Percentiles rank a stretch among this genome's conserved stretches.
Evolutionary conservation across 2,113 vertebrate genomes (phyloP).

Genomic region (Myxocyprinus asiaticus): DNA sequence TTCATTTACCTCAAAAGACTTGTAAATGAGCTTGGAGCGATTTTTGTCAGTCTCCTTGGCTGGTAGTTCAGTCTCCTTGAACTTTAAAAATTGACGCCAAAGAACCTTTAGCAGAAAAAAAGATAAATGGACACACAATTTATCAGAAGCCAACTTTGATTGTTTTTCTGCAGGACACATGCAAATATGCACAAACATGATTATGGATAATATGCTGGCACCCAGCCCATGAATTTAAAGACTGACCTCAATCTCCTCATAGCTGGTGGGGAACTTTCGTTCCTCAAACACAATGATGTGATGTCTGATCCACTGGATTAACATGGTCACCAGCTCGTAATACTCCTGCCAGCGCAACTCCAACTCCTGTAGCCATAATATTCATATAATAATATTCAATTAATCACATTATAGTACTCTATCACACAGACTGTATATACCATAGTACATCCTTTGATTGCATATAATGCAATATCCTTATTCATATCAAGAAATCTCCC

Average conservation of each 20-base stretch:
- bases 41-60: slow-evolving; percentile 94
- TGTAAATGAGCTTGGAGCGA: slow-evolving; percentile 88
- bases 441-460: too few relatives aligned
- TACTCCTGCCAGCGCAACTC: slow-evolving; percentile 96
- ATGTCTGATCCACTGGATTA: slow-evolving; percentile 91
- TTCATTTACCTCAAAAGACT: slow-evolving; percentile 81
- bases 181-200: too few relatives aligned
- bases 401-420: too few relatives aligned
- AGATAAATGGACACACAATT: not conserved
- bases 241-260: slow-evolving; percentile 91
- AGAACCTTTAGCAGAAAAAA: slow-evolving; percentile 75
- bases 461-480: not conserved
- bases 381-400: not conserved
- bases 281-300: slow-evolving; percentile 87
- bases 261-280: slow-evolving; percentile 86
- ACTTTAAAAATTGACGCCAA: slow-evolving; percentile 95
- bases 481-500: not conserved
- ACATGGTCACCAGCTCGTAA: slow-evolving; percentile 86
- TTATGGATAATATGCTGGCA: not conserved
- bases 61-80: slow-evolving; percentile 91
- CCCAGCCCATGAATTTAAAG: not conserved
- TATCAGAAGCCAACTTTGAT: not conserved
- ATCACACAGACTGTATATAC: too few relatives aligned
- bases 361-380: slow-evolving; percentile 78
- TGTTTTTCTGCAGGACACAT: not conserved